Evolutionary conservation across 1,140 invertebrate species (phyloP).

Genomic region (Eriosoma lanigerum): DNA sequence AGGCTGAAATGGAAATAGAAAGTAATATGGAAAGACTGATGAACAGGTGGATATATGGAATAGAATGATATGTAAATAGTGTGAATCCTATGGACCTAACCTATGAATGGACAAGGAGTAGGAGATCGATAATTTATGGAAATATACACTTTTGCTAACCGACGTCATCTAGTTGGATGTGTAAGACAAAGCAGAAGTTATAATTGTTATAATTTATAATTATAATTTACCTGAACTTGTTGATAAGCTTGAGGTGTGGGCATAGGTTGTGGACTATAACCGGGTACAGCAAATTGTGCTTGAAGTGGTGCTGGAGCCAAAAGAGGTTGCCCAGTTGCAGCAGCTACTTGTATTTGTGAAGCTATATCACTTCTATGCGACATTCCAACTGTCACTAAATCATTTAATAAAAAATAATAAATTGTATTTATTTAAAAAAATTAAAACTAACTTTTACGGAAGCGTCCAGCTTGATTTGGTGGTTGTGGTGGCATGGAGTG

Average conservation of each 20-base stretch:
- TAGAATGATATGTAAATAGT: too few relatives aligned
- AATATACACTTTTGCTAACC: too few relatives aligned
- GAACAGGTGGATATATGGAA: too few relatives aligned
- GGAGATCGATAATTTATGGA: too few relatives aligned
- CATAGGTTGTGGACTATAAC: conserved; percentile 61
- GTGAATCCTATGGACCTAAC: too few relatives aligned
- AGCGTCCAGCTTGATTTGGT: conserved; percentile 43
- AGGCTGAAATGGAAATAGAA: too few relatives aligned
- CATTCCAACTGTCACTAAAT: conserved; percentile 65
- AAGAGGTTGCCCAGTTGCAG: conserved; percentile 80
- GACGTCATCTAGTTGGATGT: too few relatives aligned
- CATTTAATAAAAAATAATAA: conserved; percentile 47
- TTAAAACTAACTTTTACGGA: conserved; percentile 46
- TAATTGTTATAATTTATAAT: too few relatives aligned
- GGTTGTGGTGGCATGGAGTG: conserved; percentile 47
- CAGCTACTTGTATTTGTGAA: conserved; percentile 72
- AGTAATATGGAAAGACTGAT: too few relatives aligned
- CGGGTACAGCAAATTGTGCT: conserved; percentile 58
- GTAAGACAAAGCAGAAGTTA: too few relatives aligned
- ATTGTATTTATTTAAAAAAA: neutral
- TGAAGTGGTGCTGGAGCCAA: conserved; percentile 69
- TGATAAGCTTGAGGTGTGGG: conserved; percentile 59
- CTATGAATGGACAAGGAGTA: too few relatives aligned
- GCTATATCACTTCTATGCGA: conserved; percentile 65
- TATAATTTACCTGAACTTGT: conserved; percentile 53